These are phyloP conservation scores for Antrozous pallidus DNA, from an alignment of 2,797 vertebrate species.

Conservation along the genomic window DNA sequence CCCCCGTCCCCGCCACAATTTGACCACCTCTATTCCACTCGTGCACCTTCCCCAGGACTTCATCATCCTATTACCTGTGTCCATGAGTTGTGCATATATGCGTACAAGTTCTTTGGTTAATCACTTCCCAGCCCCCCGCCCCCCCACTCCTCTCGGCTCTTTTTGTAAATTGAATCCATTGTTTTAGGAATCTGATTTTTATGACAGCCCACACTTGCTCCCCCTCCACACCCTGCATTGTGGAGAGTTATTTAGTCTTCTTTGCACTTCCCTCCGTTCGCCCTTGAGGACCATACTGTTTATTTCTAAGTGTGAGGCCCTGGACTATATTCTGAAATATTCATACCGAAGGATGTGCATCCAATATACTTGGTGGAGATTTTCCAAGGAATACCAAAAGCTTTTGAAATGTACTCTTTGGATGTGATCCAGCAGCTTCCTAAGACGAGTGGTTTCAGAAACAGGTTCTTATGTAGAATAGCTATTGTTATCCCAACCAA, in stretches of 20 bases:
- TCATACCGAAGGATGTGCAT: neutral
- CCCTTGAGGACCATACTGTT: neutral
- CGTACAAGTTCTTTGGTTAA: too few relatives aligned
- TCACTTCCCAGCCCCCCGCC: too few relatives aligned
- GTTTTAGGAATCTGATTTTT: neutral
- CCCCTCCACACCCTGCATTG: neutral
- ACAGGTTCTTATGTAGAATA: neutral
- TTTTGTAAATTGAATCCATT: neutral
- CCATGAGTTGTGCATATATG: too few relatives aligned
- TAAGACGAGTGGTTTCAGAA: constrained; percentile 41
- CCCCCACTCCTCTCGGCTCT: neutral
- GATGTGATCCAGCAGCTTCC: constrained; percentile 11
- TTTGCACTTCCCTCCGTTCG: neutral
- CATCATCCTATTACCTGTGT: too few relatives aligned
- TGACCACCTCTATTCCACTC: too few relatives aligned
- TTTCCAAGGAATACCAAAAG: neutral
- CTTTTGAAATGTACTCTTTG: constrained; percentile 35
- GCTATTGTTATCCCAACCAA: constrained; percentile 38
- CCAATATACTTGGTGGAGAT: neutral
- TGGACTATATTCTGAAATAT: neutral
- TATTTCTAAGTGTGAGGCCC: neutral
- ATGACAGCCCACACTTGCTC: too few relatives aligned
- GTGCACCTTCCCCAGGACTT: too few relatives aligned
- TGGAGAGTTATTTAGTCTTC: neutral
- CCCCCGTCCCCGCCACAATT: rapidly evolving